These are phyloP conservation scores for Caenorhabditis inopinata DNA, from an alignment of 1,140 invertebrate genomes.

Conservation along the genomic window DNA sequence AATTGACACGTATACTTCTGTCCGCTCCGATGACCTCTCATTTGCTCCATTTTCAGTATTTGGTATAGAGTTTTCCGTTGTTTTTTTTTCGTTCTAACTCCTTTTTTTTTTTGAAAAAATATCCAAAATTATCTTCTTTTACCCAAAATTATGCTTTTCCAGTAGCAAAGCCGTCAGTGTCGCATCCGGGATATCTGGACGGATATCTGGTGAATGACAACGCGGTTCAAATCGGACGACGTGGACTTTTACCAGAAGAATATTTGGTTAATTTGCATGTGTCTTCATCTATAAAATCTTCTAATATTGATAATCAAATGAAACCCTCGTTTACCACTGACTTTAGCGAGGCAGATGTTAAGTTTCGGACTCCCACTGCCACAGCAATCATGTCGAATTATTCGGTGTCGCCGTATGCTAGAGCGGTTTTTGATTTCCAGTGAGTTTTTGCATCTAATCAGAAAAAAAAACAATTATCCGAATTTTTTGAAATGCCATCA, in stretches of 20 bases:
- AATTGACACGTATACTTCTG: neutral
- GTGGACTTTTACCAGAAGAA: slow-evolving; percentile 8
- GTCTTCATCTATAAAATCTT: neutral
- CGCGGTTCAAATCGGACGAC: neutral
- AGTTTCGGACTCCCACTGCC: slow-evolving; percentile 3
- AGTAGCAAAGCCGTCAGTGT: neutral
- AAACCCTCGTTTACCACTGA: neutral
- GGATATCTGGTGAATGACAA: slow-evolving; percentile 7
- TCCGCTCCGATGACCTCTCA: slow-evolving; percentile 8
- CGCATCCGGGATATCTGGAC: neutral
- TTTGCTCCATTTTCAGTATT: neutral
- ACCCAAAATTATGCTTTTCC: neutral
- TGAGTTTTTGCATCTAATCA: slow-evolving; percentile 8
- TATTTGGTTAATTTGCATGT: neutral
- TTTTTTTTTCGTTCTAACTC: neutral
- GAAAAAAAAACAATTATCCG: too few species aligned
- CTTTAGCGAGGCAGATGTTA: neutral
- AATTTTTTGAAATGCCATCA: too few species aligned
- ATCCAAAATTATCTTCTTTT: too few species aligned
- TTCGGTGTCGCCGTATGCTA: slow-evolving; percentile 34
- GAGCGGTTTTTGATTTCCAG: slow-evolving; percentile 52
- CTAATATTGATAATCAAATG: neutral
- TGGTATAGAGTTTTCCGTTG: neutral
- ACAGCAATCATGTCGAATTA: neutral
- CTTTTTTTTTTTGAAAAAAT: too few species aligned